Base-by-base conservation (phyloP, 2,888 invertebrate genomes). In the Agrochola lota region DNA sequence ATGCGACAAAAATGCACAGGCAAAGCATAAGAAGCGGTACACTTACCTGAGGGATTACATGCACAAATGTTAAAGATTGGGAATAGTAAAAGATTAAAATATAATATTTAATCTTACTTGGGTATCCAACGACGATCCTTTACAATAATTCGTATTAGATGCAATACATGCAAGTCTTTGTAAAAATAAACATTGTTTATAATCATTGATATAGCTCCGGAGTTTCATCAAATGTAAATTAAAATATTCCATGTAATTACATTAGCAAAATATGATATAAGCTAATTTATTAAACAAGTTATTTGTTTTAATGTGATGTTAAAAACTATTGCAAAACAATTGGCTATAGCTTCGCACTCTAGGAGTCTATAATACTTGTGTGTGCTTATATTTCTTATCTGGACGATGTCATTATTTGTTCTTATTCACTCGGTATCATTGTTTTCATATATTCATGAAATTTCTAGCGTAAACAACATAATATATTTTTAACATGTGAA, bases 61-160 rank as follows among this genome's bases (percentile, higher is more conserved):
- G 95, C 95, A 90, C 75, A 90, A 93, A 91, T 91, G 90, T 86
- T 90, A 90, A 77, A 83, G 82, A 87, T 90, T 91, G 91, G 93
- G 92, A 92, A 89, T 88, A 90, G 89, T 90, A 89, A 91, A 93
- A 92, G 90, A 92, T 90, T 91, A 91, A 91, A 91, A 89, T 90
- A 91, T 92, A 91, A 90, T 91, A 91, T 94, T 93, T 92, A 93
- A 93, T 94, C 96, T 96, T 96, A 96, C 96, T 96, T 95, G 96
- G 94, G 93, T 93, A 92, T 96, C 96, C 96, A 95, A 96, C 96
- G 96, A 96, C 96, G 96, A 96, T 96, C 96, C 95, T 95, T 94
- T 92, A 95, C 93, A 94, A 91, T 89, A 87, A 89, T 91, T 90
- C 79, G 86, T 88, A 89, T 87, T 87, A 89, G 89, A 92, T 91